A percentile compares a stretch with the other conserved stretches of the same genome.
Conservation (phyloP, 2,888 invertebrate genomes). For the Pseudanteris insignis region DNA sequence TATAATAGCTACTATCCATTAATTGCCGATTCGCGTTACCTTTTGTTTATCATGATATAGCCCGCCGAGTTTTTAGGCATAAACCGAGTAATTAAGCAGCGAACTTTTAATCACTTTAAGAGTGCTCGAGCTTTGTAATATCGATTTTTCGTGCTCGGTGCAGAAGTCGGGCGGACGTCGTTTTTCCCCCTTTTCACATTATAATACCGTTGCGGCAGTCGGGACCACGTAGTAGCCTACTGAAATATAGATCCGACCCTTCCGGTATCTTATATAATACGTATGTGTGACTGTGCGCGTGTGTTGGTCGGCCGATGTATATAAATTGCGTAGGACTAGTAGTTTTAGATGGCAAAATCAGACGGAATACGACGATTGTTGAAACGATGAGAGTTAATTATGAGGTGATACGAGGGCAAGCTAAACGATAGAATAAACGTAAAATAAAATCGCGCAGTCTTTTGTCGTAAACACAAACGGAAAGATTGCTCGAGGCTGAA, state of each 20-base stretch:
- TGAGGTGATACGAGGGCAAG: too few relatives aligned
- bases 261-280: constrained; percentile 44
- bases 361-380: too few relatives aligned
- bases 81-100: constrained; percentile 29
- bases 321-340: too few relatives aligned
- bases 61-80: constrained; percentile 22
- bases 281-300: constrained; percentile 13
- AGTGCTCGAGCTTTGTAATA: constrained; percentile 29
- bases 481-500: too few relatives aligned
- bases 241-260: constrained; percentile 39
- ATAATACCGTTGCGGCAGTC: constrained; percentile 28
- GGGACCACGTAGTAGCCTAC: constrained; percentile 29
- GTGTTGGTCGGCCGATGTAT: constrained; percentile 5
- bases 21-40: too few relatives aligned
- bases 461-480: too few relatives aligned
- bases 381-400: too few relatives aligned
- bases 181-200: constrained; percentile 25
- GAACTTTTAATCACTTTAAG: constrained; percentile 38
- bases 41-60: constrained; percentile 22
- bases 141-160: constrained; percentile 35
- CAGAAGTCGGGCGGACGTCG: constrained; percentile 15
- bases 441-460: too few relatives aligned
- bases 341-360: too few relatives aligned
- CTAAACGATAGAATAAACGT: too few relatives aligned
- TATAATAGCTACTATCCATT: too few relatives aligned